phyloP scores from a whole-genome alignment of 2,797 vertebrate genomes.

The Sebastes melanostomus region DNA sequence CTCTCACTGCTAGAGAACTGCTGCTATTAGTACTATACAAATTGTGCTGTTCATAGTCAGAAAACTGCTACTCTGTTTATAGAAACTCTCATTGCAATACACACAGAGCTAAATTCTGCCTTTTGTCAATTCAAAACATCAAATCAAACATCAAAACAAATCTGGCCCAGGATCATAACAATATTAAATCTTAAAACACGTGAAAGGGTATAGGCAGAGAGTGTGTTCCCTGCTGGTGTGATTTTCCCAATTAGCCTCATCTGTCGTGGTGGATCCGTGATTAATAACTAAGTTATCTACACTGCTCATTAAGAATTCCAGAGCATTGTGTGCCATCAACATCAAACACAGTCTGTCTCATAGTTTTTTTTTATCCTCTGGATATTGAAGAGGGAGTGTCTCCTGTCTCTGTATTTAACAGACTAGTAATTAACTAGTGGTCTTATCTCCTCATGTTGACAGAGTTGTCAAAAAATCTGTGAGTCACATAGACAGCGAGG shows the following conservation, averaged over 20 bases:
- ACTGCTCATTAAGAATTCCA: slow-evolving; percentile 60
- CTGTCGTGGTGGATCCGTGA: slow-evolving; percentile 33
- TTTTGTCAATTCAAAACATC: neutral
- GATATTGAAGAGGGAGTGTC: slow-evolving; percentile 53
- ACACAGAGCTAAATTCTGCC: neutral
- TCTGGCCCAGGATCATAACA: neutral
- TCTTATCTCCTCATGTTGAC: slow-evolving; percentile 65
- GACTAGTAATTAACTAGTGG: slow-evolving; percentile 67
- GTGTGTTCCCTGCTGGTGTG: slow-evolving; percentile 30
- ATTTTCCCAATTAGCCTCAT: slow-evolving; percentile 58
- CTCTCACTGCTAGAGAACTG: neutral
- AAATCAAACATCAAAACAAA: neutral
- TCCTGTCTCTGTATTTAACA: slow-evolving; percentile 61
- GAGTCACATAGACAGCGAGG: slow-evolving; percentile 54
- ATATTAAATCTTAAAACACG: slow-evolving; percentile 20
- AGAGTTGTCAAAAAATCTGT: slow-evolving; percentile 64
- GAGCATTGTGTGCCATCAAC: slow-evolving; percentile 52
- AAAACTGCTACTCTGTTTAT: neutral
- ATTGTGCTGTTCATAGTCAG: neutral
- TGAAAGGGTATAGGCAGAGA: neutral
- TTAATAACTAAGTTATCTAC: slow-evolving; percentile 65
- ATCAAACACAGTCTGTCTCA: slow-evolving; percentile 54
- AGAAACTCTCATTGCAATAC: neutral
- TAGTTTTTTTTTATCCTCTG: slow-evolving; percentile 28
- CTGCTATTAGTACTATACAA: neutral